phyloP scores from a whole-genome alignment of 2,113 vertebrate genomes.

The Cyprinus carpio region DNA sequence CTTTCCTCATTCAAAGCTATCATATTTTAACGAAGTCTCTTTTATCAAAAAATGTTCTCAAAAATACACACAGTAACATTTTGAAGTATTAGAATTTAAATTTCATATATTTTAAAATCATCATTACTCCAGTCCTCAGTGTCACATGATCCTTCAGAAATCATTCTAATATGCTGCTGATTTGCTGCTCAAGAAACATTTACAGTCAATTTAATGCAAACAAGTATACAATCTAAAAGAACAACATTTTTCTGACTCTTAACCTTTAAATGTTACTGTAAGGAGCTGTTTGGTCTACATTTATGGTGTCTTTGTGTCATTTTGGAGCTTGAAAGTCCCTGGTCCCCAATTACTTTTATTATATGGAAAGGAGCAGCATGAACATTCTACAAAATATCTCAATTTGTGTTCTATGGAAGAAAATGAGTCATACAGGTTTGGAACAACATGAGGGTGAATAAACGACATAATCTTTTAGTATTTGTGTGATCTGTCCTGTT shows the following conservation, averaged over 20 bases:
- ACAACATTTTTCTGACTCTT: not conserved
- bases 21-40: no score
- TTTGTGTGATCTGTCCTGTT: not conserved
- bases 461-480: no score
- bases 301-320: not conserved
- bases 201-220: not conserved
- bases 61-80: no score
- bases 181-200: no score
- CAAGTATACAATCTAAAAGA: not conserved
- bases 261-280: not conserved
- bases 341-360: not conserved
- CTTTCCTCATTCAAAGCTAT: no score
- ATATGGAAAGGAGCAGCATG: not conserved
- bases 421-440: not conserved
- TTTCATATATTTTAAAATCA: not conserved
- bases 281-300: not conserved
- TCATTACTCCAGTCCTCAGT: no score
- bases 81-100: no score
- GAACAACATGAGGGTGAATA: not conserved
- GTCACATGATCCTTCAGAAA: not conserved
- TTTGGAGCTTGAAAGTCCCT: not conserved
- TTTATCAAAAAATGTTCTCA: no score
- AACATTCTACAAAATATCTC: not conserved
- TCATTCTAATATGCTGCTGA: not conserved
- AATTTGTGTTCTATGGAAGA: not conserved